These are phyloP conservation scores for Planococcus citri DNA, from an alignment of 1,140 invertebrate genomes.

Conservation along the genomic window DNA sequence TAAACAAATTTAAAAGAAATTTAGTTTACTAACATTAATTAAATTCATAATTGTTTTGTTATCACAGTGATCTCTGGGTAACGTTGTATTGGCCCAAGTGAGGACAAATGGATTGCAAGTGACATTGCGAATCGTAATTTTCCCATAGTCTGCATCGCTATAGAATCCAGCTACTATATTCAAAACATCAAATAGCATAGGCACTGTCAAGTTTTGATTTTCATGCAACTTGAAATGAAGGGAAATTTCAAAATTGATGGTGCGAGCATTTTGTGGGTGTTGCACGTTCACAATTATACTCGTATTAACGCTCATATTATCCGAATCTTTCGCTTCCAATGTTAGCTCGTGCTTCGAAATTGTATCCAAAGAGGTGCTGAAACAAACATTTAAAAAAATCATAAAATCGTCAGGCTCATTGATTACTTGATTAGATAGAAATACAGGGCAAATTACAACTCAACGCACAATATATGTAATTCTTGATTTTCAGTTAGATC, in stretches of 20 bases:
- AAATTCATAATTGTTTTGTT: not conserved
- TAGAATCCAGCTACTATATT: not conserved
- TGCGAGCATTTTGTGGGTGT: not conserved
- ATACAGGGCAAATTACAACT: not conserved
- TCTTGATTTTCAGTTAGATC: not conserved
- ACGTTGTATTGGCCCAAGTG: not conserved
- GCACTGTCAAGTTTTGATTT: not conserved
- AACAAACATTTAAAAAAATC: not conserved
- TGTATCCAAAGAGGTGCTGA: not conserved
- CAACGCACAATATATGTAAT: not conserved
- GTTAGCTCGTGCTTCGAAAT: not conserved
- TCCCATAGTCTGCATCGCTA: not conserved
- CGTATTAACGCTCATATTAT: not conserved
- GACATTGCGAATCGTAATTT: not conserved
- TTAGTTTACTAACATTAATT: not conserved
- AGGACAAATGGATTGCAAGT: constrained; percentile 1
- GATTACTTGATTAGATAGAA: no score
- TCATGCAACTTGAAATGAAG: not conserved
- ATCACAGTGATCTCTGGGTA: not conserved
- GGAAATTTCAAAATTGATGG: constrained; percentile 1
- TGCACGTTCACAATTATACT: not conserved
- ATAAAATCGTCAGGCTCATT: no score
- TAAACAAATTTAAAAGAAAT: not conserved
- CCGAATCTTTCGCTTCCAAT: not conserved
- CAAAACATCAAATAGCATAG: not conserved